Conservation (phyloP, 2,888 invertebrate genomes). For the Criorhina ranunculi region DNA sequence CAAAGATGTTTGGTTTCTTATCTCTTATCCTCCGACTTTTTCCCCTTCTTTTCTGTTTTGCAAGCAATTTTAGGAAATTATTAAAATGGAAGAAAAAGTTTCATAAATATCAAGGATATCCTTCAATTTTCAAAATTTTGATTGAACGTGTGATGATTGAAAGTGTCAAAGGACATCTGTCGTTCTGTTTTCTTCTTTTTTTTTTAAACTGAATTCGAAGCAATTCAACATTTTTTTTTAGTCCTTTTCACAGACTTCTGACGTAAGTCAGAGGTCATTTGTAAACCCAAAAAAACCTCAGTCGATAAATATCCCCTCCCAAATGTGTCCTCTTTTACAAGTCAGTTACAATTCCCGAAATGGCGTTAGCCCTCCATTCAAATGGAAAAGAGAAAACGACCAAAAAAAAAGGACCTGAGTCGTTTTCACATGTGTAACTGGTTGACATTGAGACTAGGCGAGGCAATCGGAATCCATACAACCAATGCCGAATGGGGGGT, state of each 20-base stretch:
- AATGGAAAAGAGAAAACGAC: slow-evolving; percentile 11
- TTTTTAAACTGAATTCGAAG: slow-evolving; percentile 28
- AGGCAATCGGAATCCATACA: slow-evolving; percentile 45
- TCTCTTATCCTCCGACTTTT: background rate
- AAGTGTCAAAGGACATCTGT: slow-evolving; percentile 52
- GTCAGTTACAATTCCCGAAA: slow-evolving; percentile 61
- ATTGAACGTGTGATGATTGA: slow-evolving; percentile 34
- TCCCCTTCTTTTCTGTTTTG: background rate
- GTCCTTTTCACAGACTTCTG: slow-evolving; percentile 1
- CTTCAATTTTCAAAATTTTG: slow-evolving; percentile 13
- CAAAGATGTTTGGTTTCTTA: slow-evolving; percentile 4
- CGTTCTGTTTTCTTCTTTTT: too few relatives aligned
- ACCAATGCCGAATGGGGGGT: slow-evolving; percentile 36
- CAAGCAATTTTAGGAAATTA: background rate
- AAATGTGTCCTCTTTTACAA: slow-evolving; percentile 28
- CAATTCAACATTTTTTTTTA: slow-evolving; percentile 17
- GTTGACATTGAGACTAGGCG: slow-evolving; percentile 36
- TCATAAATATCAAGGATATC: slow-evolving; percentile 37
- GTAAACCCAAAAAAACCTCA: slow-evolving; percentile 5
- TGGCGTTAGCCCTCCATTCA: slow-evolving; percentile 35
- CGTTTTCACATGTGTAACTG: slow-evolving; percentile 42
- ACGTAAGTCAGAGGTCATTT: slow-evolving; percentile 23
- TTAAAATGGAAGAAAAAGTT: slow-evolving; percentile 27
- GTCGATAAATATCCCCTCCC: slow-evolving; percentile 38
- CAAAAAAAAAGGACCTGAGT: slow-evolving; percentile 40